Evolutionary conservation across 2,797 vertebrate species (phyloP).

Genomic region (Leptatherina wallacei): DNA sequence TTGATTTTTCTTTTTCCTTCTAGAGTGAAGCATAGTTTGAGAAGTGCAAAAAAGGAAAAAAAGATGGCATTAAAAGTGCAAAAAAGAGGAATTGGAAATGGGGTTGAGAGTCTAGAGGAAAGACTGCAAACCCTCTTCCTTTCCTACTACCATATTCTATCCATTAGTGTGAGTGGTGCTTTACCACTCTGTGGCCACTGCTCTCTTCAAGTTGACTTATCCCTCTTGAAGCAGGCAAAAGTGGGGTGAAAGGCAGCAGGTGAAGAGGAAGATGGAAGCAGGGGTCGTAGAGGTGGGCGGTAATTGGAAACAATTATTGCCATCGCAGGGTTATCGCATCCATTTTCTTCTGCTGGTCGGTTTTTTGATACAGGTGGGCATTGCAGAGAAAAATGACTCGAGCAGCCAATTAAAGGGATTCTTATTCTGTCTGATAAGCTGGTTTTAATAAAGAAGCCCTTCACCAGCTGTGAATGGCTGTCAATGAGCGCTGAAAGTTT

Average conservation of each 20-base stretch:
- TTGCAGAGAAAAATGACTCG: slow-evolving; percentile 47
- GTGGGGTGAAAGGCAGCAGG: slow-evolving; percentile 11
- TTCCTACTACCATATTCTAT: slow-evolving; percentile 46
- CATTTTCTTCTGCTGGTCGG: slow-evolving; percentile 29
- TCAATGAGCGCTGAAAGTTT: slow-evolving; percentile 57
- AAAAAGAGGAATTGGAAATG: slow-evolving; percentile 38
- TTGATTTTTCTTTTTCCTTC: slow-evolving; percentile 4
- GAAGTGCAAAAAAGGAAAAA: slow-evolving; percentile 9
- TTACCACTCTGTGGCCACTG: slow-evolving; percentile 43
- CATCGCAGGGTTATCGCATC: slow-evolving; percentile 58
- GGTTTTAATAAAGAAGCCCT: slow-evolving; percentile 63
- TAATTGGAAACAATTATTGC: slow-evolving; percentile 69
- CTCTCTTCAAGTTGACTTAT: slow-evolving; percentile 62
- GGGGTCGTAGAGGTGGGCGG: slow-evolving; percentile 57
- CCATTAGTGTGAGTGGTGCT: slow-evolving; percentile 74
- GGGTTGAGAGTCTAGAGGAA: slow-evolving; percentile 26
- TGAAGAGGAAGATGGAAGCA: slow-evolving; percentile 33
- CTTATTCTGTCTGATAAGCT: slow-evolving; percentile 59
- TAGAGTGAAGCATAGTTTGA: slow-evolving; percentile 18
- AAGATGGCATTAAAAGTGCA: slow-evolving; percentile 45
- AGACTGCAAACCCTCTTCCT: slow-evolving; percentile 33
- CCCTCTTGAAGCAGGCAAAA: slow-evolving; percentile 43
- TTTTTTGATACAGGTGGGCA: slow-evolving; percentile 40
- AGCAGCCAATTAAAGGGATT: slow-evolving; percentile 67
- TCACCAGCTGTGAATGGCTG: slow-evolving; percentile 49